Base-by-base conservation (phyloP, 2,797 vertebrate species). In the Xenops minutus region DNA sequence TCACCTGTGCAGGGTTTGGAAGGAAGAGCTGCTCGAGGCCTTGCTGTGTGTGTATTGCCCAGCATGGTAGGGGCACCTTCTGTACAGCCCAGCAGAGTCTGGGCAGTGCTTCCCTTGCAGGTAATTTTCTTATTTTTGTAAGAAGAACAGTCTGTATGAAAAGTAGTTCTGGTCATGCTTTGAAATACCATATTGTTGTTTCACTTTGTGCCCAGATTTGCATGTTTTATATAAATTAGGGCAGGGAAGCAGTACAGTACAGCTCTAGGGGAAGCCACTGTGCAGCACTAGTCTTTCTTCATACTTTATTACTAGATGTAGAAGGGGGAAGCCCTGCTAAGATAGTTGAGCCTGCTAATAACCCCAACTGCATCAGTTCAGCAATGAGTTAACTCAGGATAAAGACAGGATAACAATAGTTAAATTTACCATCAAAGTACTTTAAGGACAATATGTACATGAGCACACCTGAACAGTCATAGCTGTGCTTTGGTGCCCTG, bases 51-150 rank as follows among this genome's bases (percentile, higher is more conserved):
- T 26, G 9, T 39, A 5, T 4, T 32, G 26, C 23, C 5, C 22
- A 6, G 10, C 1, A 0, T 9, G 26, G 39, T 21, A 36, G 29
- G 9, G 76, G 8, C 1, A 3, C 9, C 26, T 17, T 37, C 44
- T 14, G 24, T 12, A 9, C 27, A 62, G 63, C 12, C 19, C 19
- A 23, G 69, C 12, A 51, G 61, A 66, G 27, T 22, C 7, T 37
- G 26, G 14, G 26, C 10, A 32, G 29, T 12, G 34, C 64, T 73
- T 69, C 46, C 7, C 8, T 17, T 29, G 51, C 41, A 32, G 26
- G 7, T 12, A 58, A 3, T 11, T 74, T 41, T 7, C 4, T 6
- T 24, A 67, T 87, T 4, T 58, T 49, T 49, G 14, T 27, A 41
- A 48, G 27, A 12, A 32, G 58, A 46, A 22, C 54, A 15, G 3